phyloP scores from a whole-genome alignment of 2,888 invertebrate species.

The Parochlus steinenii region DNA sequence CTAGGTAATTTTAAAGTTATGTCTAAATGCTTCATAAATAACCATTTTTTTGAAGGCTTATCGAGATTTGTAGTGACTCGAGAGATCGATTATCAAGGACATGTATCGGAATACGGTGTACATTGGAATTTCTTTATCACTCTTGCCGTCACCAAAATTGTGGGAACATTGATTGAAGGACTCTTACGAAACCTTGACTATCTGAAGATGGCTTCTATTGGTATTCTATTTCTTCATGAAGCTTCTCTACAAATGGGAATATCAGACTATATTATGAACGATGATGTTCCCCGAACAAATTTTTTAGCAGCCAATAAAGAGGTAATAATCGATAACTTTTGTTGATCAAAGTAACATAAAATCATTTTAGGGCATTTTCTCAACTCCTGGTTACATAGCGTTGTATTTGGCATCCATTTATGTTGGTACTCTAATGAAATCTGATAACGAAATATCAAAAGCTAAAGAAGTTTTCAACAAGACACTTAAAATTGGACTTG shows the following conservation, averaged over 20 bases:
- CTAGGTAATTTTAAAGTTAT: conserved; percentile 25
- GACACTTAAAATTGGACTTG: conserved; percentile 17
- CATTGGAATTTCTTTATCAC: conserved; percentile 99
- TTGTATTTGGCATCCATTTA: conserved; percentile 62
- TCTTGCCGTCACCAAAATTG: conserved; percentile 62
- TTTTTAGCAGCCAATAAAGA: conserved; percentile 77
- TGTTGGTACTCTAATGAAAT: conserved; percentile 37
- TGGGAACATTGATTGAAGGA: conserved; percentile 44
- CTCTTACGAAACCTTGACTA: conserved; percentile 32
- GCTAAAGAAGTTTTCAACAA: conserved; percentile 23
- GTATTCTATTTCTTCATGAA: conserved; percentile 48
- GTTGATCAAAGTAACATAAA: too few relatives aligned
- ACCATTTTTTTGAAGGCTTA: conserved; percentile 44
- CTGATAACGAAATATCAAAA: conserved; percentile 8
- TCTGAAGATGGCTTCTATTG: conserved; percentile 37
- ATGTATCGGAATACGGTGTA: conserved; percentile 84
- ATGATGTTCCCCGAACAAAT: conserved; percentile 35
- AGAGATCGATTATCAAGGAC: conserved; percentile 64
- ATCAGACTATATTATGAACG: conserved; percentile 51
- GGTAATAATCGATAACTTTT: too few relatives aligned
- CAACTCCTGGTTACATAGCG: conserved; percentile 68
- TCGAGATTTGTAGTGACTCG: conserved; percentile 42
- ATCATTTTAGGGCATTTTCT: conserved; percentile 79
- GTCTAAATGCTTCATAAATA: too few relatives aligned
- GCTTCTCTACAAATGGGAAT: conserved; percentile 40